Evolutionary conservation across 2,113 vertebrate genomes (phyloP).

Genomic region (Trematocara unimaculatum): DNA sequence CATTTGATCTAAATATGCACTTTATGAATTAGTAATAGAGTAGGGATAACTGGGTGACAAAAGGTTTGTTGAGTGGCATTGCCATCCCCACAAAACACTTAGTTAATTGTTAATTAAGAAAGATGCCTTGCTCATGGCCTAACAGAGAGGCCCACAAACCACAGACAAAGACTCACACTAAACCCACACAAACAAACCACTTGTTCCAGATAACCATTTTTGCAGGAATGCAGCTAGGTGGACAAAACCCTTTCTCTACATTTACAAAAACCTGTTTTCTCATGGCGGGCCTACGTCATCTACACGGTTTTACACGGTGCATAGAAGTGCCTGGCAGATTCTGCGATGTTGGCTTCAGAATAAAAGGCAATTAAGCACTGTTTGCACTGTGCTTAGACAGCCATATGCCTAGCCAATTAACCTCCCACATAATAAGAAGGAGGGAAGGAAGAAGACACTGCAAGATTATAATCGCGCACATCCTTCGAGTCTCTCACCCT

Average conservation of each 20-base stretch:
- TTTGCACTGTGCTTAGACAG: slow-evolving; percentile 39
- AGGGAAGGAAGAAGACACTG: background rate
- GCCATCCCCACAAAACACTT: background rate
- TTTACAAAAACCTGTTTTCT: slow-evolving; percentile 30
- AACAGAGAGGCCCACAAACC: slow-evolving; percentile 53
- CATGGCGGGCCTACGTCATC: background rate
- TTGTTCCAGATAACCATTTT: slow-evolving; percentile 54
- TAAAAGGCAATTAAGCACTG: slow-evolving; percentile 46
- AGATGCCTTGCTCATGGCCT: slow-evolving; percentile 51
- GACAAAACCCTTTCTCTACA: slow-evolving; percentile 50
- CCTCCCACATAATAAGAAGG: slow-evolving; percentile 7
- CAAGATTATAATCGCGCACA: slow-evolving; percentile 25
- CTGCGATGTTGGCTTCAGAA: slow-evolving; percentile 36
- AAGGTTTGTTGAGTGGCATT: background rate
- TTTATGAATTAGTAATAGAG: background rate
- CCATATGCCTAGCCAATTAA: slow-evolving; percentile 45
- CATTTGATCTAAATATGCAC: background rate
- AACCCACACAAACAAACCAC: slow-evolving; percentile 39
- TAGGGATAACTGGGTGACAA: background rate
- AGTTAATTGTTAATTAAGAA: slow-evolving; percentile 38
- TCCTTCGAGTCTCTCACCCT: background rate
- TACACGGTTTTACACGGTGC: slow-evolving; percentile 20
- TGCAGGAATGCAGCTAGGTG: slow-evolving; percentile 58
- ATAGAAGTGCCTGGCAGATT: slow-evolving; percentile 21
- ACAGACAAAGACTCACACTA: slow-evolving; percentile 56